Evolutionary conservation across 2,113 vertebrate genomes (phyloP), one percentile per base, ranked within the genome.

Genomic region (Clarias batrachus): DNA sequence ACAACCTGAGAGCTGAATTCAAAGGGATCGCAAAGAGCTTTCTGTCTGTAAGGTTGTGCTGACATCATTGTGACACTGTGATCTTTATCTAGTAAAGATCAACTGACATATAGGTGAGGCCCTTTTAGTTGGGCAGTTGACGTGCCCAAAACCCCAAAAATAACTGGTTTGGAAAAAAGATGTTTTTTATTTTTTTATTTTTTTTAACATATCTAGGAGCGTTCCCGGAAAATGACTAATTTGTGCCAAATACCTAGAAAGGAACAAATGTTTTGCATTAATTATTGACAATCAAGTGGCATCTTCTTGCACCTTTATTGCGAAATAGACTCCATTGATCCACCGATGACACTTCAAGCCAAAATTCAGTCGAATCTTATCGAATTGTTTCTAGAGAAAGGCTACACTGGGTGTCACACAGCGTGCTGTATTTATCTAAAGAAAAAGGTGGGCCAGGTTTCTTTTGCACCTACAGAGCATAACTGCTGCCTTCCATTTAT

Each of bases 391-490:
- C 48, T 48, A 8, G 7, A 1, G 6, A 48, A 48, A 48, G 2
- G 62, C 23, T 63, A 62, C 70, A 85, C 37, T 76, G 83, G 57
- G 83, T 76, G 30, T 57, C 33, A 37, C 62, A 63, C 23, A 63
- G 23, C 10, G 62, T 63, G 23, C 23, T 63, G 57, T 62, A 57
- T 57, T 33, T 84, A 73, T 54, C 82, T 7, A 73, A 37, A 41
- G 70, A 73, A 54, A 73, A 23, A 48, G 71, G 16, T 62, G 33
- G 57, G 9, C 57, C 76, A 63, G 71, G 71, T 1, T 33, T 33
- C n/a, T 77, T 13, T 11, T 63, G 13, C 25, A 85, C 37, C 71
- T 85, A 48, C 57, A 63, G 57, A 77, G 57, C 5, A 27, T 23
- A 85, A 63, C 17, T 1, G 21, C 83, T 27, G 73, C 57, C 14